These are phyloP conservation scores for Myiothlypis chrysogaster DNA, from an alignment of 2,797 vertebrate species.

Conservation along the genomic window DNA sequence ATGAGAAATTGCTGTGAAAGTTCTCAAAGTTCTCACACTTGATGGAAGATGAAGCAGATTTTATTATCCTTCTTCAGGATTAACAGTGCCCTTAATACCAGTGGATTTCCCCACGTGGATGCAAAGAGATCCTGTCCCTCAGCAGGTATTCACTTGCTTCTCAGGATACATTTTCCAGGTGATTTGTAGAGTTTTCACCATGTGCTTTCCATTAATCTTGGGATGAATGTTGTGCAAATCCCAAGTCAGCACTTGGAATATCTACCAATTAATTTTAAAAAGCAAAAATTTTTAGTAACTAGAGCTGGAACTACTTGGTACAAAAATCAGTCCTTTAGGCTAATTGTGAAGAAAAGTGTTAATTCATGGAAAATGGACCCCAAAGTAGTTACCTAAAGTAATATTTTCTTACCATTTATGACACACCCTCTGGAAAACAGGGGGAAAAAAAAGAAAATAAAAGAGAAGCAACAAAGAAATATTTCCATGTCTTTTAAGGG, in stretches of 20 bases:
- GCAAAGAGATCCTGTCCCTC: neutral
- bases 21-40: constrained; percentile 6
- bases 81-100: neutral
- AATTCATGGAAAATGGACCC: neutral
- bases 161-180: neutral
- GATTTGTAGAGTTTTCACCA: constrained; percentile 3
- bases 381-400: neutral
- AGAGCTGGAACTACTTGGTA: neutral
- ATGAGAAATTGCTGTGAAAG: constrained; percentile 35
- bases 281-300: neutral
- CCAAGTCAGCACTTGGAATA: neutral
- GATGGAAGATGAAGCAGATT: neutral
- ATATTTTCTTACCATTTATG: neutral
- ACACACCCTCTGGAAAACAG: neutral
- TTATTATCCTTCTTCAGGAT: neutral
- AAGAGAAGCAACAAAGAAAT: neutral
- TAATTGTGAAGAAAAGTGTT: neutral
- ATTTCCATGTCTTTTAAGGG: neutral
- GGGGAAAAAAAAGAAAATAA: neutral
- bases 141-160: neutral
- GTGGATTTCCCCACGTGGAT: neutral
- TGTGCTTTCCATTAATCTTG: constrained; percentile 14
- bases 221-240: neutral
- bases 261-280: neutral
- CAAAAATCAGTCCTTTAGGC: neutral